Evolutionary conservation across 2,797 vertebrate species (phyloP).

Genomic region (Peromyscus nudipes): DNA sequence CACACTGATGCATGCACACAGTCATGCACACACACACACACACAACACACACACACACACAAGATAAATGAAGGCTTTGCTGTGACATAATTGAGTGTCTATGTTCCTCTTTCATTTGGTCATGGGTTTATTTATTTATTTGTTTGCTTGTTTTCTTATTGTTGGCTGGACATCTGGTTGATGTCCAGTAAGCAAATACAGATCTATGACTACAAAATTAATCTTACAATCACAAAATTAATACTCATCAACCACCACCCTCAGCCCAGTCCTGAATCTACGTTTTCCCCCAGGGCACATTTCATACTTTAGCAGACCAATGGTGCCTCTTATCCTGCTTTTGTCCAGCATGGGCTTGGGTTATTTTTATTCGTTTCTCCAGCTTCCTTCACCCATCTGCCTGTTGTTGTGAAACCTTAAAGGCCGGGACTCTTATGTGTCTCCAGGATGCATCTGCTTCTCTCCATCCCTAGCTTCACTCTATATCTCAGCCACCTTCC

Average conservation of each 20-base stretch:
- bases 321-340: background rate
- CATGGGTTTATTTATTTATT: background rate
- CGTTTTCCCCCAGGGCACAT: background rate
- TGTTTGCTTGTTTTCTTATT: background rate
- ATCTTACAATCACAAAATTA: background rate
- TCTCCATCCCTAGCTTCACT: background rate
- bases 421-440: rapidly evolving
- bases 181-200: background rate
- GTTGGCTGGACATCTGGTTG: background rate
- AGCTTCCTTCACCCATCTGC: background rate
- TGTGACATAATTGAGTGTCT: background rate
- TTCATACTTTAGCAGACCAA: background rate
- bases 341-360: background rate
- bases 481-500: background rate
- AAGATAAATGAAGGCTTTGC: background rate
- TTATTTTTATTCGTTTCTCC: background rate
- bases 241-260: background rate
- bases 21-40: background rate
- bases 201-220: background rate
- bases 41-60: too few relatives aligned
- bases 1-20: background rate
- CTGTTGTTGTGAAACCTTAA: background rate
- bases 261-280: background rate
- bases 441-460: background rate
- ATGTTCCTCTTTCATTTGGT: background rate